phyloP scores from a whole-genome alignment of 2,797 vertebrate species.

The Todus mexicanus region DNA sequence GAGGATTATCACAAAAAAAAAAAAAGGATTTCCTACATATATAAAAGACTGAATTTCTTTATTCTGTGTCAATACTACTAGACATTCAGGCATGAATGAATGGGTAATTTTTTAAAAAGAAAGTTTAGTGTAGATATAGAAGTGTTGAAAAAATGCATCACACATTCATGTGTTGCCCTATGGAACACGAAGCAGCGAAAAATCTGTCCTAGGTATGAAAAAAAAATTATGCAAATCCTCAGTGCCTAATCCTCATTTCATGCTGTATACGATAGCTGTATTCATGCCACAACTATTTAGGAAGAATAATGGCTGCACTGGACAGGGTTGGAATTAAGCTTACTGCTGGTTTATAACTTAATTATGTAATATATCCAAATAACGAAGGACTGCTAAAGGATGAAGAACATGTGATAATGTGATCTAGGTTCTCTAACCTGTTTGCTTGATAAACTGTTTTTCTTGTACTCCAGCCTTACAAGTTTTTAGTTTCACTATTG shows the following conservation, averaged over 20 bases:
- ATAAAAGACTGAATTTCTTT: not conserved
- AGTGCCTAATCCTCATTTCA: not conserved
- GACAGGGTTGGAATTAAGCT: not conserved
- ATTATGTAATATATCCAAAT: not conserved
- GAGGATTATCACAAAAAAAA: too few relatives aligned
- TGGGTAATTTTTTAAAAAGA: not conserved
- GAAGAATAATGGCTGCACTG: not conserved
- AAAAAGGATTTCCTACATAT: not conserved
- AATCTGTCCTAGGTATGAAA: not conserved
- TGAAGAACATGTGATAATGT: fast-evolving
- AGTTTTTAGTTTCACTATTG: not conserved
- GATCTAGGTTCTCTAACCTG: not conserved
- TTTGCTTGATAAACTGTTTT: not conserved
- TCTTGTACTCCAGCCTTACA: not conserved
- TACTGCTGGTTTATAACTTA: not conserved
- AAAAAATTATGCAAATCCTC: not conserved
- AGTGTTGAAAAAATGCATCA: not conserved
- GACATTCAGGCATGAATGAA: not conserved
- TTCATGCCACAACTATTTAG: not conserved
- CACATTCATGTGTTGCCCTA: not conserved
- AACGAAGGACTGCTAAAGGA: not conserved
- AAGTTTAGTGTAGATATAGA: not conserved
- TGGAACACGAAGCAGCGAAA: not conserved
- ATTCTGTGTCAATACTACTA: not conserved
- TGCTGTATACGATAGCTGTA: not conserved